Base-by-base conservation (phyloP, 2,113 vertebrate genomes). In the Cochlearius cochlearius region DNA sequence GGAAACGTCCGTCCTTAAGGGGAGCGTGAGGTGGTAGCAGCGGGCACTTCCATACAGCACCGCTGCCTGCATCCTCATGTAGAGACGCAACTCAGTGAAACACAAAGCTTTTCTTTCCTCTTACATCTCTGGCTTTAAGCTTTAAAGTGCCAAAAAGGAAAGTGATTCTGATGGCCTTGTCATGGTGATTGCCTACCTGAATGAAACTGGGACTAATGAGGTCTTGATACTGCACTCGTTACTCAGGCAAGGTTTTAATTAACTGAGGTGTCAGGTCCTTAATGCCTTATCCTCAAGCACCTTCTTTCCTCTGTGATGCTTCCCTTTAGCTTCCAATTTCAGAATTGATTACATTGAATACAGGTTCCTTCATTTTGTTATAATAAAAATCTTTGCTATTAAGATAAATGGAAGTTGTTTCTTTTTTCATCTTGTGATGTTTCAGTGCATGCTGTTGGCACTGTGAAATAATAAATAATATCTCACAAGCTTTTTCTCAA, bases 231-330 rank as follows among this genome's bases (percentile, higher is more conserved):
- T 52, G 69, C 27, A 59, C 43, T 92, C 16, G 9, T 90, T 96
- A 63, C n/a, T 95, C 88, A 94, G 56, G 92, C 52, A 86, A 86
- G 60, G 20, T 82, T 95, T 93, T 93, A 93, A 93, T 96, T 94
- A 96, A 91, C 85, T 69, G 75, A 86, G n/a, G 15, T 90, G 90
- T 78, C 92, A 96, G 47, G n/a, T 88, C 52, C 63, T 92, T 93
- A 94, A 93, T 81, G 26, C 18, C 30, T 87, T 92, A 50, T 93
- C 72, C 58, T 94, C 55, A 74, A 83, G 85, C 29, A 45, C 41
- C 55, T 94, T 88, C 38, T 90, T 71, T 62, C 36, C 43, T 63
- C 67, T 92, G 29, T 27, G 50, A 58, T 45, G 50, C 15, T 94
- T 83, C 59, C 26, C 47, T 77, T 93, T n/a, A 83, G 30, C 52